Evolutionary conservation across 2,888 invertebrate species (phyloP).

Genomic region (Mythimna loreyi): DNA sequence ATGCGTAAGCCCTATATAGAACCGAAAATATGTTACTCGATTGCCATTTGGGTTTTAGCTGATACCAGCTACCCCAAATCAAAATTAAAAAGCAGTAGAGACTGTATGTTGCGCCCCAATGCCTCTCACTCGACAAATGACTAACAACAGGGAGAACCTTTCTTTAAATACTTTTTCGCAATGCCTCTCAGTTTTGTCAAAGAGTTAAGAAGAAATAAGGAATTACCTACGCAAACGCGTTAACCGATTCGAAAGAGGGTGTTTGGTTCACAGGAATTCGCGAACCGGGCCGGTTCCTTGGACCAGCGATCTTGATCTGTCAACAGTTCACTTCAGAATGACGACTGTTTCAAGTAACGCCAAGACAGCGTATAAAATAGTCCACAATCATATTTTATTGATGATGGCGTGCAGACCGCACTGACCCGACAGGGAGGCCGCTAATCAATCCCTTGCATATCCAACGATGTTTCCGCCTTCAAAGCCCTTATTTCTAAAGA

Average conservation of each 20-base stretch:
- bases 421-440: background rate
- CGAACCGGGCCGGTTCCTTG: background rate
- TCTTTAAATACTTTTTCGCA: conserved; percentile 17
- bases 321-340: background rate
- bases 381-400: background rate
- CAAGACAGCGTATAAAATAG: background rate
- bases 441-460: background rate
- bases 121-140: conserved; percentile 14
- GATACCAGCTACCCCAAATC: background rate
- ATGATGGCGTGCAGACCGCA: background rate
- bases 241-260: background rate
- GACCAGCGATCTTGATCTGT: background rate
- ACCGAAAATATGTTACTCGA: no score
- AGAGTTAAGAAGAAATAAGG: conserved; percentile 21
- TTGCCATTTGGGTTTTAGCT: no score
- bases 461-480: background rate
- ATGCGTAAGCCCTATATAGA: no score
- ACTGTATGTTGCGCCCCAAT: background rate
- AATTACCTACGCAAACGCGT: background rate
- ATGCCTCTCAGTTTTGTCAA: background rate
- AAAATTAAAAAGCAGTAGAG: background rate
- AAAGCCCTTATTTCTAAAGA: background rate
- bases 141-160: background rate
- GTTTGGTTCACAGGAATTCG: background rate
- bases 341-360: background rate